Evolutionary conservation across 1,140 invertebrate genomes (phyloP).

Genomic region (Dryas iulia): DNA sequence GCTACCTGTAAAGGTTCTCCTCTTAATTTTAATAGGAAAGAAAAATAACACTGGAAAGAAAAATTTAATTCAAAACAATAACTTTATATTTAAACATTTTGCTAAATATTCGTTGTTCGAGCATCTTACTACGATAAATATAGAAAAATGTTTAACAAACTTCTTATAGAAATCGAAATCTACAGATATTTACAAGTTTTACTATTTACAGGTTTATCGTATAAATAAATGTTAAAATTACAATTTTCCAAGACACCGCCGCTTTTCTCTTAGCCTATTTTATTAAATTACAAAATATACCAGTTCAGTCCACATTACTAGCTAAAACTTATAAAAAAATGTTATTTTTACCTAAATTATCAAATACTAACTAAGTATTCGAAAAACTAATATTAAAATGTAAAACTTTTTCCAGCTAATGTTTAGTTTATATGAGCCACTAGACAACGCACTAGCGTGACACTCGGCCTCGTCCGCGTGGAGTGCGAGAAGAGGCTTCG

Average conservation of each 20-base stretch:
- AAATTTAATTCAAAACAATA: no score
- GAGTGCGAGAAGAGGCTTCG: slow-evolving; percentile 83
- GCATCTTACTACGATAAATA: not conserved
- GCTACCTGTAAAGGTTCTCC: no score
- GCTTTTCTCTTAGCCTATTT: not conserved
- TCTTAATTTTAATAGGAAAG: no score
- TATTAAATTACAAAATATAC: not conserved
- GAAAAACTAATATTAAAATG: not conserved
- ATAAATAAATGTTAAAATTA: not conserved
- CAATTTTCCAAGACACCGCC: not conserved
- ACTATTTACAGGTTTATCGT: not conserved
- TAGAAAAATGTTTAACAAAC: not conserved
- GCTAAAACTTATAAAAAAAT: not conserved
- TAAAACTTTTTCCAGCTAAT: not conserved
- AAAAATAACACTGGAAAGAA: no score
- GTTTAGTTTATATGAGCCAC: not conserved
- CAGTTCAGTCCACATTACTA: not conserved
- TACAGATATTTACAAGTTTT: slow-evolving; percentile 12
- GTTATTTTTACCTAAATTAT: not conserved
- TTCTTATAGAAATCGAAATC: not conserved
- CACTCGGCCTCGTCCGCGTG: slow-evolving; percentile 86
- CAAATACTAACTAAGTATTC: not conserved
- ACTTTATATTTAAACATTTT: no score
- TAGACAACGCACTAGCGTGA: slow-evolving; percentile 82
- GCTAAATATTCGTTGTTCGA: slow-evolving; percentile 4